Evolutionary conservation across 2,113 vertebrate genomes (phyloP), one percentile per base, ranked within the genome.

Genomic region (Rhinolophus ferrumequinum): DNA sequence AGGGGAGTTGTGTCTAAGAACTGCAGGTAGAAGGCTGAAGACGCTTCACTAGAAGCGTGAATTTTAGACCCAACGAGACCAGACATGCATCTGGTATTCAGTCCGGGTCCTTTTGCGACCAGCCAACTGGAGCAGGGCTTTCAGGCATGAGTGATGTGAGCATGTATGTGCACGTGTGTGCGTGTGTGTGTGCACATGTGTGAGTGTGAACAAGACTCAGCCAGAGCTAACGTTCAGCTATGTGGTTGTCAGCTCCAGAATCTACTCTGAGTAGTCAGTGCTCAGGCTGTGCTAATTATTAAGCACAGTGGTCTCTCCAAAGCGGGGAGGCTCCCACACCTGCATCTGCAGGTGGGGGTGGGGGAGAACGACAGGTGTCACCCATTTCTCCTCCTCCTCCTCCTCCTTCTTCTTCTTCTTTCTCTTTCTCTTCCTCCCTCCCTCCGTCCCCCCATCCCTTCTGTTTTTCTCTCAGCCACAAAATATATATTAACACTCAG

Each of bases 1-100:
- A 94, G 85, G 72, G 38, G 62, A 93, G 73, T 77, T 93, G 28
- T 88, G 54, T 84, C 94, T 95, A 75, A 83, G 97, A 96, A 88
- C 50, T 66, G 38, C 50, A 85, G 90, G 24, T 33, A 76, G 16
- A 41, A 80, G 33, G 50, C 28, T 87, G 93, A 96, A 73, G 66
- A 96, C 83, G 8, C 64, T 95, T 80, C 62, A 15, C 89, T 83
- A 69, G 70, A 64, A 90, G 33, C 72, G 88, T 88, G 95, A 95
- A 93, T 94, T 91, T 95, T 38, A 95, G 90, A 35, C 35, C 93
- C 81, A 82, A 64, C 82, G 80, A 73, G 85, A 41, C 44, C 67
- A 28, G 35, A 93, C 79, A 75, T 52, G 22, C 1, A 16, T 28
- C 44, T 96, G 47, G 38, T 79, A 18, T 92, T 83, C 72, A 50